Evolutionary conservation across 2,113 vertebrate species (phyloP).

Genomic region (Hydropotes inermis): DNA sequence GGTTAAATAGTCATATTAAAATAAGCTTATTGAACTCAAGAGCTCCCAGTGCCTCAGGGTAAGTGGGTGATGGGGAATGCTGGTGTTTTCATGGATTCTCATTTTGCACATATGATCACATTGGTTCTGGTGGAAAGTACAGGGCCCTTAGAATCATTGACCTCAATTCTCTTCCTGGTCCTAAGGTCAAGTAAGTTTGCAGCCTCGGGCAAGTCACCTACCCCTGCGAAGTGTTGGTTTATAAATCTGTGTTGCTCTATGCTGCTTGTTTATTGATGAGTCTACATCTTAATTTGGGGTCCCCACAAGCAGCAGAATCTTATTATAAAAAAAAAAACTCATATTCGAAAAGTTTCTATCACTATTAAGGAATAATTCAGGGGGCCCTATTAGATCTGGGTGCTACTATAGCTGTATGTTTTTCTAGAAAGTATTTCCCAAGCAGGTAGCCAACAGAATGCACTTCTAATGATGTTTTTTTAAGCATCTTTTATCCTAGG

Average conservation of each 20-base stretch:
- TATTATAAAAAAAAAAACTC: background rate
- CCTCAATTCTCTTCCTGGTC: background rate
- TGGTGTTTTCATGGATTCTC: background rate
- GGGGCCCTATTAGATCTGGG: background rate
- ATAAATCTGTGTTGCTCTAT: background rate
- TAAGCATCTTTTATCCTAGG: background rate
- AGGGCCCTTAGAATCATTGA: background rate
- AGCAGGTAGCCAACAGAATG: background rate
- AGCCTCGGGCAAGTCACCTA: background rate
- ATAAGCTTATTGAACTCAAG: background rate
- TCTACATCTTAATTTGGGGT: background rate
- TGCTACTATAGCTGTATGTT: background rate
- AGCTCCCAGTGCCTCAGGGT: background rate
- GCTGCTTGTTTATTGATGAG: background rate
- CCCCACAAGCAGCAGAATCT: background rate
- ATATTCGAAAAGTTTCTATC: background rate
- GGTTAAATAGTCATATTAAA: background rate
- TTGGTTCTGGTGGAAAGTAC: background rate
- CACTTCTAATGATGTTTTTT: background rate
- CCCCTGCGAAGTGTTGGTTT: background rate
- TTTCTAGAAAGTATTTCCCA: background rate
- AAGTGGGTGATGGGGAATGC: background rate
- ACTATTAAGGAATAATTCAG: background rate
- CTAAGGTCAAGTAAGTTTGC: background rate
- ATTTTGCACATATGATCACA: fast-evolving